Conservation (phyloP, 2,113 vertebrate species). For the Capreolus pygargus region DNA sequence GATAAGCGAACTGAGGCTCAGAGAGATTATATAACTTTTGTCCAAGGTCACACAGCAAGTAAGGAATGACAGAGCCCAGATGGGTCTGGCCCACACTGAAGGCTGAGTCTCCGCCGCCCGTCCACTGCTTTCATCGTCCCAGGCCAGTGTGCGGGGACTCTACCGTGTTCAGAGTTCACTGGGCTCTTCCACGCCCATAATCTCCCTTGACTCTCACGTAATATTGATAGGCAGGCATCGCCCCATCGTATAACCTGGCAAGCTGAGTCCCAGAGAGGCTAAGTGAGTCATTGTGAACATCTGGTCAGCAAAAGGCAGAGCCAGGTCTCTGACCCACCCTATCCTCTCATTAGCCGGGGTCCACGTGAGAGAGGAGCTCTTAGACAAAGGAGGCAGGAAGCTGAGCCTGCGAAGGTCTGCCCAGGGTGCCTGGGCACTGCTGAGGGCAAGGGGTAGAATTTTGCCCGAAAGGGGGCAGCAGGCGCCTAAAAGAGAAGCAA, state of each 20-base stretch:
- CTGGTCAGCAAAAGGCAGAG: not conserved
- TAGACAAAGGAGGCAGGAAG: not conserved
- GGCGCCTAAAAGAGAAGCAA: not conserved
- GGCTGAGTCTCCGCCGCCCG: not conserved
- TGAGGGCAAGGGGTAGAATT: not conserved
- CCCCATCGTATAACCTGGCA: not conserved
- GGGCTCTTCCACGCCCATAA: accelerated
- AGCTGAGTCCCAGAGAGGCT: not conserved
- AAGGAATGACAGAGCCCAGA: not conserved
- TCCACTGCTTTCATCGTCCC: not conserved
- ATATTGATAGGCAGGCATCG: not conserved
- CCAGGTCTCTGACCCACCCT: not conserved
- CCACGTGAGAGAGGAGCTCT: not conserved
- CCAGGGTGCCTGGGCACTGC: not conserved
- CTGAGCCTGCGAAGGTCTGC: accelerated
- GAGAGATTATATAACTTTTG: not conserved
- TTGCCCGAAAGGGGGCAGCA: not conserved
- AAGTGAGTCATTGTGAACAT: not conserved
- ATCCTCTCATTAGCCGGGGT: not conserved
- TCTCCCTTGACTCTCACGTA: not conserved
- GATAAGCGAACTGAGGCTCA: not conserved
- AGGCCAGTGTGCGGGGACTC: accelerated
- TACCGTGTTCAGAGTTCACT: not conserved
- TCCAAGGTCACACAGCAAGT: not conserved
- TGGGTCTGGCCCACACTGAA: not conserved